phyloP scores from a whole-genome alignment of 2,888 invertebrate genomes.

The Cremastobaeus sp. region DNA sequence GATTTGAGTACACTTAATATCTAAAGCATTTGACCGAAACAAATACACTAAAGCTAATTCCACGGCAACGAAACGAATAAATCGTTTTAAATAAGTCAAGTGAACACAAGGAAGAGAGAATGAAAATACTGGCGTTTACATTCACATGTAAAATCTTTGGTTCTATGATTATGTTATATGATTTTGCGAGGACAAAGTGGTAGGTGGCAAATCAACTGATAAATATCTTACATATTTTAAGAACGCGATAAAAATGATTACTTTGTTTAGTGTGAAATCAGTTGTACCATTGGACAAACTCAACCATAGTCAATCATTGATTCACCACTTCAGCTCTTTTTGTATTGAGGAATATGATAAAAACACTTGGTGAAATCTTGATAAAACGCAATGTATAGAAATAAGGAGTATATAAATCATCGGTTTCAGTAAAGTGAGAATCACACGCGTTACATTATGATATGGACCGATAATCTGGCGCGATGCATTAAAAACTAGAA shows the following conservation, averaged over 20 bases:
- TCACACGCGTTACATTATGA: slow-evolving; percentile 28
- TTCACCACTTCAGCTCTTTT: not conserved
- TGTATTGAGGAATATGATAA: too few species aligned
- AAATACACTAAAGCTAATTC: slow-evolving; percentile 48
- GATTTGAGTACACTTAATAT: slow-evolving; percentile 45
- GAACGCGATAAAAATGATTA: not conserved
- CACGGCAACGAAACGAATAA: slow-evolving; percentile 46
- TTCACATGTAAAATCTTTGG: slow-evolving; percentile 71
- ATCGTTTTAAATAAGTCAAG: slow-evolving; percentile 37
- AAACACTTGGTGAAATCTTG: slow-evolving; percentile 36
- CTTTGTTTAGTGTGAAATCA: too few species aligned
- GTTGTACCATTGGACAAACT: too few species aligned
- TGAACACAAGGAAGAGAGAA: slow-evolving; percentile 63
- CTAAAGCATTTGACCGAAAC: slow-evolving; percentile 55
- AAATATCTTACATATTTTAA: not conserved
- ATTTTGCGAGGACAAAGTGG: slow-evolving; percentile 47
- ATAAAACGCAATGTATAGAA: slow-evolving; percentile 16
- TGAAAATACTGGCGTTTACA: slow-evolving; percentile 70
- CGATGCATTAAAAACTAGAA: slow-evolving; percentile 37
- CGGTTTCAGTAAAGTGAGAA: slow-evolving; percentile 1
- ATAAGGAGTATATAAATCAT: slow-evolving; percentile 15
- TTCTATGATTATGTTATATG: slow-evolving; percentile 68
- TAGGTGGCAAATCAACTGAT: slow-evolving; percentile 5
- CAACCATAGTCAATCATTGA: not conserved
- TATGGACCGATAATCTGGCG: slow-evolving; percentile 44